A percentile compares a stretch with the other conserved stretches of the same genome.
Evolutionary conservation across 1,140 invertebrate genomes (phyloP).

Genomic region (Drosophila sulfurigaster): DNA sequence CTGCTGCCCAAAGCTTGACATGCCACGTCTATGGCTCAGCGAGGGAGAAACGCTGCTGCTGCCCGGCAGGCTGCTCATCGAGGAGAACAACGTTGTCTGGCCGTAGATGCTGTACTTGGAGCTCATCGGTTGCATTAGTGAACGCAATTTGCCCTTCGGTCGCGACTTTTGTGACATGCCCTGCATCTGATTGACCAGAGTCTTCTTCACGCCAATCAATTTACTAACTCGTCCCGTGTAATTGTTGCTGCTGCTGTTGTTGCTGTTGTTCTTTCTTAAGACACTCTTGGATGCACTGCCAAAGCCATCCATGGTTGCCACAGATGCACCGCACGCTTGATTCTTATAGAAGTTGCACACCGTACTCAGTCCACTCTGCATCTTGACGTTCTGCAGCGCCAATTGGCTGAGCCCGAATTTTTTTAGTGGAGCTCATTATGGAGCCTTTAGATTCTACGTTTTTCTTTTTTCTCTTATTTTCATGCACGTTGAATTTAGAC

Average conservation of each 20-base stretch:
- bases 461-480: neutral
- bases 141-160: neutral
- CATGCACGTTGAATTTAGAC: slow-evolving; percentile 25
- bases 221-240: slow-evolving; percentile 19
- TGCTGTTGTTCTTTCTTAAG: too few relatives aligned
- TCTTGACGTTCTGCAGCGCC: slow-evolving; percentile 12
- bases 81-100: slow-evolving; percentile 36
- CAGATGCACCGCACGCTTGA: neutral
- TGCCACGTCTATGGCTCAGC: neutral
- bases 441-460: neutral
- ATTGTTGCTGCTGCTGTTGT: neutral
- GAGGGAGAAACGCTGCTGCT: neutral
- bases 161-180: slow-evolving; percentile 37
- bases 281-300: too few relatives aligned
- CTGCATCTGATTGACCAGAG: slow-evolving; percentile 60
- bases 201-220: slow-evolving; percentile 57
- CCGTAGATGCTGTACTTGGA: slow-evolving; percentile 53
- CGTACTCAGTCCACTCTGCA: neutral
- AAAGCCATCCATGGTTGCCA: neutral
- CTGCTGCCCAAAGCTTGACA: neutral
- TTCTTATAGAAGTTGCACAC: slow-evolving; percentile 3
- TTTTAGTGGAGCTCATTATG: slow-evolving; percentile 17
- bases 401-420: slow-evolving; percentile 17
- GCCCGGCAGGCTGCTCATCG: slow-evolving; percentile 34
- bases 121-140: neutral